Evolutionary conservation across 2,797 vertebrate genomes (phyloP).

Genomic region (Paguma larvata): DNA sequence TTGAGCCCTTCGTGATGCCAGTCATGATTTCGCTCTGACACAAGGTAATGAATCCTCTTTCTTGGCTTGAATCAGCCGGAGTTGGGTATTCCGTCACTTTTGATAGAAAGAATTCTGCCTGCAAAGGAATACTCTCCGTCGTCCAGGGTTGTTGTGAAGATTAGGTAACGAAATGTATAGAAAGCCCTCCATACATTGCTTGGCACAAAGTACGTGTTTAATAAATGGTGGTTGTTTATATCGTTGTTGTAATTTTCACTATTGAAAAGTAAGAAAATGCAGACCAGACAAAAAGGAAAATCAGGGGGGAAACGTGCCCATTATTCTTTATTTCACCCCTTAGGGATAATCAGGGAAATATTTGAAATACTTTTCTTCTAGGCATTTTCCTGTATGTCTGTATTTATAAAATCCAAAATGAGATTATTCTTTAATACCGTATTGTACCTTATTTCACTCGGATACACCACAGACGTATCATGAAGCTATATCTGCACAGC

Average conservation of each 20-base stretch:
- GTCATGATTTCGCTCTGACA: not conserved
- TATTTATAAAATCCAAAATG: not conserved
- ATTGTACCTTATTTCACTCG: not conserved
- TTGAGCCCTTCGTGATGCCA: not conserved
- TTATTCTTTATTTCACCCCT: not conserved
- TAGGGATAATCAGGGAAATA: not conserved
- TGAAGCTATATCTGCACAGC: not conserved
- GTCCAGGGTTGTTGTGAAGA: not conserved
- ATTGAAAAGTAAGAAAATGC: not conserved
- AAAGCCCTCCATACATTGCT: not conserved
- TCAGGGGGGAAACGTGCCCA: not conserved
- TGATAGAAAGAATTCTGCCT: not conserved
- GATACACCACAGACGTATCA: not conserved
- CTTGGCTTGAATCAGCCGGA: not conserved
- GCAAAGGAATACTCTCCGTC: not conserved
- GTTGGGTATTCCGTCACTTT: not conserved
- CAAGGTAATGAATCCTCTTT: not conserved
- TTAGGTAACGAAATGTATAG: not conserved
- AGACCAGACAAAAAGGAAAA: not conserved
- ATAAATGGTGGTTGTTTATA: conserved; percentile 5
- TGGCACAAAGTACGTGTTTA: not conserved
- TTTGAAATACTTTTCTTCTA: conserved; percentile 27
- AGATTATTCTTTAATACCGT: not conserved
- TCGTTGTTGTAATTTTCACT: not conserved
- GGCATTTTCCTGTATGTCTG: not conserved